Base-by-base conservation (phyloP, 2,888 invertebrate species). In the Phorcus lineatus region DNA sequence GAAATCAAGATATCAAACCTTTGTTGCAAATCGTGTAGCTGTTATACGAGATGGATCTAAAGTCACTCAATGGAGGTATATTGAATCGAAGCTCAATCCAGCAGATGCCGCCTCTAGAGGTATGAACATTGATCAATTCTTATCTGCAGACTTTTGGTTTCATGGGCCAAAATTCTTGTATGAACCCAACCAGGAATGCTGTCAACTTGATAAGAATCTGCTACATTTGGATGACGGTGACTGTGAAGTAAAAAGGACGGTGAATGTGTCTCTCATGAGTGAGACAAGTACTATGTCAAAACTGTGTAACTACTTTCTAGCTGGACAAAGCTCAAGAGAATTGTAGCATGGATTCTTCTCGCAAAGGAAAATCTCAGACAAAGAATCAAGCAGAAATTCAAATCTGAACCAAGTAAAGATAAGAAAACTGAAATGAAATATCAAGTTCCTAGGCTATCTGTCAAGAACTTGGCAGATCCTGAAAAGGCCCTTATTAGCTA, bases 11-110 rank as follows among this genome's bases (percentile, higher is more conserved):
- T 79, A 74, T 36, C 28, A 57, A 22, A 79, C 79, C 17, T 79
- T 79, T n/a, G 79, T 79, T 1, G 74, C 79, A 24, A 57, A 79
- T 22, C 54, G 79, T 3, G 55, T 79, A 1, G 16, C 54, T 16
- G 55, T 74, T 17, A 74, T 79, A 74, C 54, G 57, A 1, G 57
- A 79, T 55, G 40, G 36, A 13, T 74, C 79, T 7, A 52, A 55
- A 36, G 55, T 55, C 2, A 24, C 9, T 7, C 57, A 57, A 24
- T 57, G 57, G 57, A 57, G 57, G 19, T 57, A 57, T 19, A 57
- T 57, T 24, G 24, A 17, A 19, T 22, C 57, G 19, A 19, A 57
- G 22, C 57, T 57, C 6, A 57, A 57, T 57, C 57, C 19, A 19
- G 57, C 57, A 17, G 57, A 57, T 24, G 19, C 19, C 2, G 19